Evolutionary conservation across 2,113 vertebrate genomes (phyloP).

Genomic region (Perognathus longimembris): DNA sequence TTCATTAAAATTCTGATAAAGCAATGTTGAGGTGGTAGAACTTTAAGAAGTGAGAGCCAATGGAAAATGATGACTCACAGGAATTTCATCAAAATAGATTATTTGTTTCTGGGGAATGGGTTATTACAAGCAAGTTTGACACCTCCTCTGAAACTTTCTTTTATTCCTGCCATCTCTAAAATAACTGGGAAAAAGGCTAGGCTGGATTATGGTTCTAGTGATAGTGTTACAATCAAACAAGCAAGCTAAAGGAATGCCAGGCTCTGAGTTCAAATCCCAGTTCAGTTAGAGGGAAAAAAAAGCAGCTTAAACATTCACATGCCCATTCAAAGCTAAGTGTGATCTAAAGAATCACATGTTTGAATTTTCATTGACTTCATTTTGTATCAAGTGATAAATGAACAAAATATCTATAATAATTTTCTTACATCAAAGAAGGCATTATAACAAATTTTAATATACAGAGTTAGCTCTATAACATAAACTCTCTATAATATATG

Average conservation of each 20-base stretch:
- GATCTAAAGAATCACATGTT: background rate
- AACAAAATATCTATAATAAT: background rate
- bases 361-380: background rate
- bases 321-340: background rate
- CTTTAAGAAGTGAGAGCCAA: background rate
- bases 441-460: background rate
- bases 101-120: background rate
- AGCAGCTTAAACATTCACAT: conserved; percentile 3
- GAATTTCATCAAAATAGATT: background rate
- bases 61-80: background rate
- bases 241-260: too few species aligned
- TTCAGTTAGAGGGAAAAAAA: background rate
- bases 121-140: background rate
- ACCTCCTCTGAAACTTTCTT: background rate
- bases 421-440: background rate
- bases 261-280: too few species aligned
- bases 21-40: background rate
- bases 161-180: background rate
- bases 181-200: background rate
- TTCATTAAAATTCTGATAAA: background rate
- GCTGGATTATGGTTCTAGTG: too few species aligned
- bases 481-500: too few species aligned
- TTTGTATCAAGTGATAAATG: background rate
- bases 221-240: too few species aligned
- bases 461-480: too few species aligned